Percentiles rank a stretch among this genome's conserved stretches.
Conservation (phyloP, 2,888 invertebrate species). For the Crossocerus cetratus region DNA sequence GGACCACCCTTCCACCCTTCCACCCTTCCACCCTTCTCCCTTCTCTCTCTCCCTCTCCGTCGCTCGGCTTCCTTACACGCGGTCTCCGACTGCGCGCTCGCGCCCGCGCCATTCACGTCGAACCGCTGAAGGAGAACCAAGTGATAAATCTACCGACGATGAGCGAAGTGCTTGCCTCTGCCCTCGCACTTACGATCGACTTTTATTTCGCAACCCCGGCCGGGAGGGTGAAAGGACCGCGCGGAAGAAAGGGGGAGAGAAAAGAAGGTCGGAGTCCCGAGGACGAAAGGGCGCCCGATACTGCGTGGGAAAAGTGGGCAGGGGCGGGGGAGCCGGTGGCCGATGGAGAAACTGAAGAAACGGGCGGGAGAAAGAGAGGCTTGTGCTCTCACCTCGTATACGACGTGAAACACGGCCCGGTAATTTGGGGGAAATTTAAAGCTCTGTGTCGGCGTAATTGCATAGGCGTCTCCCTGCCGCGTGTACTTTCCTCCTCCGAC, state of each 20-base stretch:
- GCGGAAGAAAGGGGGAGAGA: too few species aligned
- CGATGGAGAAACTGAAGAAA: slow-evolving; percentile 2
- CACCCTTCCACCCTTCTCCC: too few species aligned
- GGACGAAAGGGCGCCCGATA: not conserved
- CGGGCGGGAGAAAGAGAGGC: slow-evolving; percentile 11
- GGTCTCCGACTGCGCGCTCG: slow-evolving; percentile 9
- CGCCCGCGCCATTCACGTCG: slow-evolving; percentile 44
- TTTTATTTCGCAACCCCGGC: slow-evolving; percentile 49
- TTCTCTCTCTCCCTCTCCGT: not conserved
- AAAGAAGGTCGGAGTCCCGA: too few species aligned
- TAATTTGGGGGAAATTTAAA: slow-evolving; percentile 60
- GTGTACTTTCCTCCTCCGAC: not conserved
- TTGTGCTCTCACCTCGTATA: slow-evolving; percentile 17
- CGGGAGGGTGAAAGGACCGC: too few species aligned
- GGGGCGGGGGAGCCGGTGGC: too few species aligned
- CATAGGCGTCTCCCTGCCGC: slow-evolving; percentile 38
- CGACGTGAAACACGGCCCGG: slow-evolving; percentile 56
- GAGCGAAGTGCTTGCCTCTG: slow-evolving; percentile 49
- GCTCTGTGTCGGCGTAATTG: slow-evolving; percentile 47
- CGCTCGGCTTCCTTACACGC: slow-evolving; percentile 10
- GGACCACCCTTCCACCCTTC: not conserved
- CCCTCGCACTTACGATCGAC: slow-evolving; percentile 50
- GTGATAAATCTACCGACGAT: slow-evolving; percentile 55
- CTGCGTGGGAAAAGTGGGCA: slow-evolving; percentile 14
- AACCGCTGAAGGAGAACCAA: slow-evolving; percentile 39